phyloP scores from a whole-genome alignment of 2,113 vertebrate species.

The Odontesthes bonariensis region DNA sequence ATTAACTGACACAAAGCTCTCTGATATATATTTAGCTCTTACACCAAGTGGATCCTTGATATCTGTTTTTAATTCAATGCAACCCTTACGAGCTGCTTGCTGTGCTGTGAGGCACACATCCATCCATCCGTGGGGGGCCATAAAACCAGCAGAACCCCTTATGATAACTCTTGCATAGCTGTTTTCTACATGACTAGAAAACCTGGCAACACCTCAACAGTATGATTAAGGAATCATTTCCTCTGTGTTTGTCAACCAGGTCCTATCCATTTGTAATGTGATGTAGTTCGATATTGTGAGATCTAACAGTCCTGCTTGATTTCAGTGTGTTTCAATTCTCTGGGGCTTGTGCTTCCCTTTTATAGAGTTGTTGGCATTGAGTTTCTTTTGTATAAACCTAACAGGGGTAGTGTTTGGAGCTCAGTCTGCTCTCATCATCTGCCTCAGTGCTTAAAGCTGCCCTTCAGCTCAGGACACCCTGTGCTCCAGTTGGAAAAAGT shows the following conservation, averaged over 20 bases:
- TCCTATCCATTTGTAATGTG: not conserved
- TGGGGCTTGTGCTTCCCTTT: slow-evolving; percentile 4
- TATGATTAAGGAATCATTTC: not conserved
- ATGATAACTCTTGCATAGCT: too few relatives aligned
- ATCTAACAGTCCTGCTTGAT: too few relatives aligned
- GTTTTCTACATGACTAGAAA: not conserved
- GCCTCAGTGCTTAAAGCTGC: slow-evolving; percentile 26
- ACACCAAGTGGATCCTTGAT: not conserved
- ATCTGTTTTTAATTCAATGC: not conserved
- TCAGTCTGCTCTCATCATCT: slow-evolving; percentile 21
- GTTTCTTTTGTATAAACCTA: slow-evolving; percentile 41
- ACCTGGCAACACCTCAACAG: not conserved
- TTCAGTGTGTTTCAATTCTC: slow-evolving; percentile 6
- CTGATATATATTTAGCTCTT: not conserved
- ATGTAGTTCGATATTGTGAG: not conserved
- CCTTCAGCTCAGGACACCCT: slow-evolving; percentile 20
- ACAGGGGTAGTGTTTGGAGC: slow-evolving; percentile 13
- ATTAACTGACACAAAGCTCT: too few relatives aligned
- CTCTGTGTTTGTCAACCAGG: not conserved
- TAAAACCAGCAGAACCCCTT: too few relatives aligned
- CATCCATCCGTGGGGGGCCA: not conserved
- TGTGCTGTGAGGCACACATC: not conserved
- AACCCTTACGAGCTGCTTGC: not conserved
- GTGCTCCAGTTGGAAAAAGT: slow-evolving; percentile 18
- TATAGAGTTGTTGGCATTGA: slow-evolving; percentile 20